Conservation (phyloP, 2,888 invertebrate species). For the Drosophila monieri region DNA sequence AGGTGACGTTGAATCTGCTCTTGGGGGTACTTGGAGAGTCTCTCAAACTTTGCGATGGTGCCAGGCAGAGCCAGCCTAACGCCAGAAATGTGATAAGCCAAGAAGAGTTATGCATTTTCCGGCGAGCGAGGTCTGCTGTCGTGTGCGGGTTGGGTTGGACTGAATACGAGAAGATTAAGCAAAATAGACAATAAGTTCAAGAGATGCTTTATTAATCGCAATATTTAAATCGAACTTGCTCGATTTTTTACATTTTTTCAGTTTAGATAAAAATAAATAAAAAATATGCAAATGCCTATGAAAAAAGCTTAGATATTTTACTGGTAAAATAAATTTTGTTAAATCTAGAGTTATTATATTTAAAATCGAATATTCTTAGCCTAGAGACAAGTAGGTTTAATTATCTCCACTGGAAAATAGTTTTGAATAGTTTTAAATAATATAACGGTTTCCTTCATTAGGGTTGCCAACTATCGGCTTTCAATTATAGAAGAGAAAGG, state of each 20-base stretch:
- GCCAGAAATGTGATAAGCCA: constrained; percentile 56
- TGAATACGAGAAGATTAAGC: background rate
- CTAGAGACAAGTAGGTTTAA: no score
- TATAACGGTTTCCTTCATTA: no score
- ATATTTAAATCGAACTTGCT: background rate
- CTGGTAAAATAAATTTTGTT: no score
- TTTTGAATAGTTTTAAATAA: no score
- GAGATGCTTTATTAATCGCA: background rate
- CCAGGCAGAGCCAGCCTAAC: constrained; percentile 11
- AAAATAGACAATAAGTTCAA: background rate
- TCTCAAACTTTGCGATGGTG: constrained; percentile 18
- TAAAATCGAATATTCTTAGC: no score
- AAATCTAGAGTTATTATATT: no score
- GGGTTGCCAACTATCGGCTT: no score
- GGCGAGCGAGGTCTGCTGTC: background rate
- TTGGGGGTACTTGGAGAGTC: constrained; percentile 18
- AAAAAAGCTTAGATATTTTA: no score
- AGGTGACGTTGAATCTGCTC: constrained; percentile 79
- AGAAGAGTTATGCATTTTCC: constrained; percentile 12
- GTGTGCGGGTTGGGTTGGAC: constrained; percentile 2
- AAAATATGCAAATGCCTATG: background rate
- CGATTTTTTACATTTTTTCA: background rate
- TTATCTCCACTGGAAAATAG: no score
- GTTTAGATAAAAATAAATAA: background rate
- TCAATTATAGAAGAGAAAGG: no score